Conservation (phyloP, 30 jellyfish, hydroid and myxozoan species). For the Hydractinia echinata region DNA sequence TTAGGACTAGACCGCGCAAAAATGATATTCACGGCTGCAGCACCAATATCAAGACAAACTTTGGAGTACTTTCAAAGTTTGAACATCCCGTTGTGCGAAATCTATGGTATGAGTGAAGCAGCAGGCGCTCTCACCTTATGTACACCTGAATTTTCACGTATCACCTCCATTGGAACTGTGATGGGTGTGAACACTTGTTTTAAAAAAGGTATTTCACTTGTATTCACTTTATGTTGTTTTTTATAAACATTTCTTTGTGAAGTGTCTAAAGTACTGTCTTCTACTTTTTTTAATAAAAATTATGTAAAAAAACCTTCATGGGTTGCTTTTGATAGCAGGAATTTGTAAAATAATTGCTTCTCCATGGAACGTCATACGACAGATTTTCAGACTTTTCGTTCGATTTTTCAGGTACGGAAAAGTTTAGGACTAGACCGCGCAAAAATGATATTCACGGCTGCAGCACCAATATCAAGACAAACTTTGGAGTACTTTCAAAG, state of each 20-base stretch:
- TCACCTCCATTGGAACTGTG: slow-evolving; percentile 62
- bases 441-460: slow-evolving; percentile 57
- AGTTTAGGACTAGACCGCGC: slow-evolving; percentile 82
- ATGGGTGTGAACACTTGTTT: slow-evolving; percentile 8
- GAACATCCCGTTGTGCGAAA: slow-evolving; percentile 70
- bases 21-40: slow-evolving; percentile 71
- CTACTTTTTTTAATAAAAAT: too few relatives aligned
- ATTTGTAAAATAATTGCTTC: too few relatives aligned
- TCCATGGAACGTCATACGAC: too few relatives aligned
- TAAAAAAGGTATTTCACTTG: too few relatives aligned
- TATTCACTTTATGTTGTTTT: too few relatives aligned
- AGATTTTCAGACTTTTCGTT: background rate
- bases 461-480: slow-evolving; percentile 83
- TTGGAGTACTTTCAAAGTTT: slow-evolving; percentile 77
- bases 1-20: slow-evolving; percentile 81
- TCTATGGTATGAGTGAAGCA: slow-evolving; percentile 94
- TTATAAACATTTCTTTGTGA: too few relatives aligned
- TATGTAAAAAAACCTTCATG: too few relatives aligned
- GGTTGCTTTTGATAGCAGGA: too few relatives aligned
- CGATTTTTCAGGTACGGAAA: slow-evolving; percentile 43
- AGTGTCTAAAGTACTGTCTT: too few relatives aligned
- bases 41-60: slow-evolving; percentile 82
- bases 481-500: slow-evolving; percentile 84
- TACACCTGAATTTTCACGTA: slow-evolving; percentile 28
- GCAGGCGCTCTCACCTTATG: slow-evolving; percentile 65